Evolutionary conservation across 2,113 vertebrate species (phyloP).

Genomic region (Myodes glareolus): DNA sequence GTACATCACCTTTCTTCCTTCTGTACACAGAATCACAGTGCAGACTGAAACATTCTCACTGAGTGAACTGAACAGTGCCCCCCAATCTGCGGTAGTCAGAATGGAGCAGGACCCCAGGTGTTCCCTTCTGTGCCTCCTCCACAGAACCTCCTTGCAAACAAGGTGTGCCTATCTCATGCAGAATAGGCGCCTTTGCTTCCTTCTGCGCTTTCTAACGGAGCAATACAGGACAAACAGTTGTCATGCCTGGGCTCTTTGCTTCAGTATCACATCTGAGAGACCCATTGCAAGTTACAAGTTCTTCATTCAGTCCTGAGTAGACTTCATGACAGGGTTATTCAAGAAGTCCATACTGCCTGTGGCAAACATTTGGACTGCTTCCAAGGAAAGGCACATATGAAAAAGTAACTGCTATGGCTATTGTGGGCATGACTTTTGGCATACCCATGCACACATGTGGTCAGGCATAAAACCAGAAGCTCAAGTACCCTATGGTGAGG

Average conservation of each 20-base stretch:
- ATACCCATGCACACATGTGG: fast-evolving
- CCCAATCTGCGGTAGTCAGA: neutral
- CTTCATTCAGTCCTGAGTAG: neutral
- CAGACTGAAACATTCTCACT: fast-evolving
- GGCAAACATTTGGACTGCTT: neutral
- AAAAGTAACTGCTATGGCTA: neutral
- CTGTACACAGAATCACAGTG: fast-evolving
- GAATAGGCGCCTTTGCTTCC: fast-evolving
- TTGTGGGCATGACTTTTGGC: neutral
- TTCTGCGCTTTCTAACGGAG: neutral
- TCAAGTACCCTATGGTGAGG: fast-evolving
- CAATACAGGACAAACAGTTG: neutral
- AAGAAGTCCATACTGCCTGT: neutral
- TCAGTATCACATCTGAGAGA: neutral
- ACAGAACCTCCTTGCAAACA: neutral
- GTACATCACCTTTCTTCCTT: neutral
- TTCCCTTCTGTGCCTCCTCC: neutral
- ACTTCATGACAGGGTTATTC: neutral
- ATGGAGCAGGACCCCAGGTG: neutral
- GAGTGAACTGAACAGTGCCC: fast-evolving
- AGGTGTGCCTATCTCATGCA: fast-evolving
- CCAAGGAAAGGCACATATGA: neutral
- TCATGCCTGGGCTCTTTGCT: neutral
- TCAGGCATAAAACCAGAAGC: neutral
- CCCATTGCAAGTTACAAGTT: neutral